Evolutionary conservation across 2,113 vertebrate genomes (phyloP).

Genomic region (Chaetorhynchus papuensis): DNA sequence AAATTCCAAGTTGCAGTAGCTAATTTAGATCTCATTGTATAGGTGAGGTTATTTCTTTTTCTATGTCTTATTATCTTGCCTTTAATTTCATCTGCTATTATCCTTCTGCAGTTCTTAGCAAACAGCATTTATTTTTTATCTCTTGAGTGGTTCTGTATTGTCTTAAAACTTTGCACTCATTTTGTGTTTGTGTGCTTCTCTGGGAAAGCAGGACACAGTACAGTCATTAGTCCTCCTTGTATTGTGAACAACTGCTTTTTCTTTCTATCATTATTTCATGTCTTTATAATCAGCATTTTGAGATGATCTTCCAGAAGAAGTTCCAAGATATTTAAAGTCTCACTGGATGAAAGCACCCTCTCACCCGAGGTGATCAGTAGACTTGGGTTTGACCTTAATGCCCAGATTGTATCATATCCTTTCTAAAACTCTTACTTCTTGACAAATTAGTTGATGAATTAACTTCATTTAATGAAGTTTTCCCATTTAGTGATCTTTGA

Average conservation of each 20-base stretch:
- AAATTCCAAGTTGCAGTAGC: background rate
- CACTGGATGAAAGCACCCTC: background rate
- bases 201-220: background rate
- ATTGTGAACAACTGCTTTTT: background rate
- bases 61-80: background rate
- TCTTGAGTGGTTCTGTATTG: background rate
- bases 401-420: background rate
- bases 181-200: background rate
- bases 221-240: background rate
- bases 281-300: background rate
- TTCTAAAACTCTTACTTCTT: background rate
- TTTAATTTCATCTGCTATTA: constrained; percentile 14
- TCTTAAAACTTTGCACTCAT: background rate
- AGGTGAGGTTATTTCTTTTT: constrained; percentile 25
- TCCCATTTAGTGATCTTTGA: background rate
- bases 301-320: background rate
- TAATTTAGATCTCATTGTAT: background rate
- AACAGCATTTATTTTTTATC: background rate
- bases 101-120: background rate
- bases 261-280: background rate
- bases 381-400: background rate
- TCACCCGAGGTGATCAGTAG: background rate
- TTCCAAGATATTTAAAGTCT: background rate
- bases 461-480: background rate
- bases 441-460: background rate